Conservation (phyloP, 2,113 vertebrate species). For the Danionella cerebrum region DNA sequence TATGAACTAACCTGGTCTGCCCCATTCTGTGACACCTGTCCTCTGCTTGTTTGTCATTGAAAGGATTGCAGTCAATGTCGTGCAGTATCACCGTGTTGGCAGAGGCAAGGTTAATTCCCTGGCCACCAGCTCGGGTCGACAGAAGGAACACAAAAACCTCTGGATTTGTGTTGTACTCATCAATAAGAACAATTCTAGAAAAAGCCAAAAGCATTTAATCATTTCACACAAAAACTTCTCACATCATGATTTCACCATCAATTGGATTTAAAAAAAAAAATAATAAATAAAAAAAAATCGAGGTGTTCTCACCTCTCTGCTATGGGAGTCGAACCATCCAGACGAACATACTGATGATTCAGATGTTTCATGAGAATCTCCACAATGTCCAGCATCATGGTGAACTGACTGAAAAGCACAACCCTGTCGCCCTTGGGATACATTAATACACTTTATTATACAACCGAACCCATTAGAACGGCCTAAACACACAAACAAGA, state of each 20-base stretch:
- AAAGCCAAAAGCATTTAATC: not conserved
- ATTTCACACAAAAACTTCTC: not conserved
- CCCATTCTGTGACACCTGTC: conserved; percentile 94
- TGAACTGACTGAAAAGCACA: conserved; percentile 96
- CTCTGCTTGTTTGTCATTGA: conserved; percentile 97
- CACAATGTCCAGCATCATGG: conserved; percentile 93
- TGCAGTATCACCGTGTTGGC: conserved; percentile 96
- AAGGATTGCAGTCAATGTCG: conserved; percentile 96
- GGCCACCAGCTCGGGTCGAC: conserved; percentile 92
- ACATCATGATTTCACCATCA: not conserved
- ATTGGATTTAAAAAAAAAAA: no score
- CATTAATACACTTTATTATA: not conserved
- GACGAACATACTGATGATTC: conserved; percentile 76
- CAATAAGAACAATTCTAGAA: conserved; percentile 87
- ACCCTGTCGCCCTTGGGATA: conserved; percentile 79
- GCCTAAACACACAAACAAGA: no score
- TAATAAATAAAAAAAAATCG: no score
- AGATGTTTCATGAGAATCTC: conserved; percentile 83
- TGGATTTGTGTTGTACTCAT: conserved; percentile 86
- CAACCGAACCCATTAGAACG: no score
- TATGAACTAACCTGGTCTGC: conserved; percentile 70
- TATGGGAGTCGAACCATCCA: conserved; percentile 90
- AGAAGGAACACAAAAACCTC: conserved; percentile 91
- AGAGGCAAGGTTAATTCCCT: conserved; percentile 93
- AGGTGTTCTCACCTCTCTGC: conserved; percentile 71